Conservation (phyloP, 2,888 invertebrate species). For the Cephalotes varians region DNA sequence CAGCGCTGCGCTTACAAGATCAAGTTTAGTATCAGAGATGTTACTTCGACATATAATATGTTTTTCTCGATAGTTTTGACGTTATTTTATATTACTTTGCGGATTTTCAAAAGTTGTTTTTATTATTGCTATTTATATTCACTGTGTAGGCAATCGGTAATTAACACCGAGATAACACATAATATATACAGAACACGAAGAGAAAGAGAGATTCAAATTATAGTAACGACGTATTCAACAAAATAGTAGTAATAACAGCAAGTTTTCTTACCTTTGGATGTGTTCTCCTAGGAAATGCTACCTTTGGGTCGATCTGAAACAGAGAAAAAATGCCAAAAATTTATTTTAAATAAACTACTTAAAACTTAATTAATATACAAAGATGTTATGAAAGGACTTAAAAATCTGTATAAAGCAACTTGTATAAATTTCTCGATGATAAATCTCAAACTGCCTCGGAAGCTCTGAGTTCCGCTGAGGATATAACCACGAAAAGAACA, state of each 20-base stretch:
- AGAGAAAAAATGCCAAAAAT: slow-evolving; percentile 75
- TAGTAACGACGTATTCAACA: background rate
- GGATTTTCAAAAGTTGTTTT: background rate
- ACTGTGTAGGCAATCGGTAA: too few species aligned
- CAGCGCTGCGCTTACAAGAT: background rate
- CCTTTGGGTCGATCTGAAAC: slow-evolving; percentile 99
- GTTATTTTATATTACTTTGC: background rate
- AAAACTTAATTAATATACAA: background rate
- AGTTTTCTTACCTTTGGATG: slow-evolving; percentile 96
- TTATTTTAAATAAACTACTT: background rate
- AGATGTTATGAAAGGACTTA: background rate
- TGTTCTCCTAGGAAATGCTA: slow-evolving; percentile 99
- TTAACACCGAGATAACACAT: too few species aligned
- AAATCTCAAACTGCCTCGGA: slow-evolving; percentile 26
- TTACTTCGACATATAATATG: background rate
- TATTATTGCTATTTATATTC: background rate
- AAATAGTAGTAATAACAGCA: background rate
- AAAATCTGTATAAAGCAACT: background rate
- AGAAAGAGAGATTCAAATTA: background rate
- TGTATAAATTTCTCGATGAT: slow-evolving; percentile 29
- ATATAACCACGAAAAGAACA: slow-evolving; percentile 44
- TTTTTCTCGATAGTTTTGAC: background rate
- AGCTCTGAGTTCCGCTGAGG: background rate
- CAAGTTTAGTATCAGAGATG: background rate
- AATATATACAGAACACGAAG: background rate